phyloP scores from a whole-genome alignment of 2,888 invertebrate genomes.

The Orthosia cruda region DNA sequence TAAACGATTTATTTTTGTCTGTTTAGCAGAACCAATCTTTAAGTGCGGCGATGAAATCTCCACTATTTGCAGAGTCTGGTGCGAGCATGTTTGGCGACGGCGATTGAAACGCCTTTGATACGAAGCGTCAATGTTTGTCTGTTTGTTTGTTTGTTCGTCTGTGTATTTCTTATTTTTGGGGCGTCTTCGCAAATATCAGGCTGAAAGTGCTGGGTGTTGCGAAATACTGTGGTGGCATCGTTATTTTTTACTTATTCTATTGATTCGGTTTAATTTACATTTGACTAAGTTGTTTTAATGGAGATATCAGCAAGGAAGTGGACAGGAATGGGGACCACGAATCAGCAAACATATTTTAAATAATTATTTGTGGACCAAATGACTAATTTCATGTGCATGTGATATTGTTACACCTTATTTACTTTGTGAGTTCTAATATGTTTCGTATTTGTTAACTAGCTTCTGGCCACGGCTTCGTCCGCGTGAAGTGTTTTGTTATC shows the following conservation, averaged over 20 bases:
- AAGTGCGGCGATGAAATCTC: constrained; percentile 61
- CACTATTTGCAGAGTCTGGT: constrained; percentile 77
- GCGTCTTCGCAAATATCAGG: constrained; percentile 59
- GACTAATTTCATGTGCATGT: too few species aligned
- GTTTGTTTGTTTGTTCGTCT: constrained; percentile 73
- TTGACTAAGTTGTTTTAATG: neutral
- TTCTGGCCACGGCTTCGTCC: too few species aligned
- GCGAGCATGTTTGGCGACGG: constrained; percentile 76
- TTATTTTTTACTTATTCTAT: constrained; percentile 1
- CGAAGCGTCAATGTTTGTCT: constrained; percentile 79
- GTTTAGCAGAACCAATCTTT: constrained; percentile 35
- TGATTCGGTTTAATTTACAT: neutral
- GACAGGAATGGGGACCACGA: neutral
- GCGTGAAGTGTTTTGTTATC: too few species aligned
- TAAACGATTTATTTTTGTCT: constrained; percentile 6
- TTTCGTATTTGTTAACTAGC: too few species aligned
- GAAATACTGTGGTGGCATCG: neutral
- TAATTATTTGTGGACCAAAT: too few species aligned
- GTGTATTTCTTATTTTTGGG: constrained; percentile 69
- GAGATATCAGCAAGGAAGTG: neutral
- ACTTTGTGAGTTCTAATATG: too few species aligned
- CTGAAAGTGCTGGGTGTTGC: constrained; percentile 57
- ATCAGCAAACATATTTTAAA: neutral
- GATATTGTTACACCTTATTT: too few species aligned
- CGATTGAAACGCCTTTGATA: constrained; percentile 82